phyloP scores from a whole-genome alignment of 2,113 vertebrate genomes.

The Bolborhynchus lineola region DNA sequence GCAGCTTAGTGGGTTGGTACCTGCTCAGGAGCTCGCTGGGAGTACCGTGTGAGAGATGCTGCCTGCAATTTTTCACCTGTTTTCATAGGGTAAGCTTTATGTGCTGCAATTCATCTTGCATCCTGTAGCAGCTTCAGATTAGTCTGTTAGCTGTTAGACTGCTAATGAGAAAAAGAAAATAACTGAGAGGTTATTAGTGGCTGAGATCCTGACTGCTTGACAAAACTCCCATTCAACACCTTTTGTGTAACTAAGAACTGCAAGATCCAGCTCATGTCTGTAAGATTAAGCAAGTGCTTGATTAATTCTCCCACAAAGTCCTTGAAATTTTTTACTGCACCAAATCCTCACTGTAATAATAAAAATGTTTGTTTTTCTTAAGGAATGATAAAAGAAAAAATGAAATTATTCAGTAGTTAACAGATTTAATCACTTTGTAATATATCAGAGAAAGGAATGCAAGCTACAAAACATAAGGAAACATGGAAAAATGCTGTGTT shows the following conservation, averaged over 20 bases:
- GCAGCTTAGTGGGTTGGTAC: background rate
- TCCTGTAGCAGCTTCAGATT: background rate
- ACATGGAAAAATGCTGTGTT: background rate
- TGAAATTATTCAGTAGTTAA: background rate
- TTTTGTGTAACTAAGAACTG: constrained; percentile 35
- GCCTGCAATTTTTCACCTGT: background rate
- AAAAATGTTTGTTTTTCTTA: background rate
- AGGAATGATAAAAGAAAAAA: background rate
- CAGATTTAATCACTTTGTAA: background rate
- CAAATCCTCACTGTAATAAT: background rate
- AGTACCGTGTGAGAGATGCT: background rate
- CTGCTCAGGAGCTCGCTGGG: accelerated
- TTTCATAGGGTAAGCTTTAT: background rate
- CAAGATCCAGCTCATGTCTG: constrained; percentile 6
- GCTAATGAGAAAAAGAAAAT: constrained; percentile 55
- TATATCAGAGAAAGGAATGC: background rate
- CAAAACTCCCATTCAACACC: constrained; percentile 55
- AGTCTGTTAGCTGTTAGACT: constrained; percentile 23
- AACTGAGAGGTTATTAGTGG: constrained; percentile 32
- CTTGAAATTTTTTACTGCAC: background rate
- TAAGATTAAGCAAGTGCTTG: background rate
- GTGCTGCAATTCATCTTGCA: constrained; percentile 13
- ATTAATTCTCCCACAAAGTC: background rate
- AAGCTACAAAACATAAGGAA: background rate
- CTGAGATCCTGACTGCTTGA: constrained; percentile 34